Evolutionary conservation across 2,797 vertebrate species (phyloP).

Genomic region (Pampus argenteus): DNA sequence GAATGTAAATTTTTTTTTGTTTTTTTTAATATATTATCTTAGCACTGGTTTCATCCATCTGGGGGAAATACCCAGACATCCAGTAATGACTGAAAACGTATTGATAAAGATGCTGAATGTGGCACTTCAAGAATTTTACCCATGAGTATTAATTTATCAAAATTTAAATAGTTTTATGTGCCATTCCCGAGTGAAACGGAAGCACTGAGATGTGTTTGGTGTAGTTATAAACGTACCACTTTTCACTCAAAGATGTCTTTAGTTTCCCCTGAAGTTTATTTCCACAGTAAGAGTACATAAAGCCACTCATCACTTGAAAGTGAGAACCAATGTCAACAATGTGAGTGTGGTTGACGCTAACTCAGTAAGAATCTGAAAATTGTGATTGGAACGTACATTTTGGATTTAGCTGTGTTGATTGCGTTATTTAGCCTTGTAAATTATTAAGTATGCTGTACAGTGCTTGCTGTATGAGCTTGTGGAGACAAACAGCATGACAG

Average conservation of each 20-base stretch:
- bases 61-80: constrained; percentile 47
- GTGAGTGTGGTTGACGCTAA: constrained; percentile 17
- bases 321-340: constrained; percentile 4
- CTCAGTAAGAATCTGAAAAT: constrained; percentile 48
- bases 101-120: constrained; percentile 26
- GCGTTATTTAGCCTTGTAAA: constrained; percentile 81
- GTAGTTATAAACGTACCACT: constrained; percentile 67
- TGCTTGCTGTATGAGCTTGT: constrained; percentile 82
- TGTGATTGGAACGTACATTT: constrained; percentile 72
- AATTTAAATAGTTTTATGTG: constrained; percentile 54
- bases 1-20: constrained; percentile 70
- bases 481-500: constrained; percentile 79
- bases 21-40: constrained; percentile 27
- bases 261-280: constrained; percentile 30
- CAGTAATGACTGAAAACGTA: constrained; percentile 21
- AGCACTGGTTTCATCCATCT: constrained; percentile 50
- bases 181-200: constrained; percentile 53
- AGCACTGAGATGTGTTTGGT: constrained; percentile 62
- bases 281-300: not conserved
- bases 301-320: constrained; percentile 19
- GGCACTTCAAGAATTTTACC: constrained; percentile 44
- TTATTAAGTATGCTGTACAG: constrained; percentile 78
- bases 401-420: constrained; percentile 73
- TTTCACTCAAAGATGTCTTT: constrained; percentile 53
- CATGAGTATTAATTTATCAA: constrained; percentile 62